These are phyloP conservation scores for Callosobruchus maculatus DNA, from an alignment of 2,888 invertebrate species.

Conservation along the genomic window DNA sequence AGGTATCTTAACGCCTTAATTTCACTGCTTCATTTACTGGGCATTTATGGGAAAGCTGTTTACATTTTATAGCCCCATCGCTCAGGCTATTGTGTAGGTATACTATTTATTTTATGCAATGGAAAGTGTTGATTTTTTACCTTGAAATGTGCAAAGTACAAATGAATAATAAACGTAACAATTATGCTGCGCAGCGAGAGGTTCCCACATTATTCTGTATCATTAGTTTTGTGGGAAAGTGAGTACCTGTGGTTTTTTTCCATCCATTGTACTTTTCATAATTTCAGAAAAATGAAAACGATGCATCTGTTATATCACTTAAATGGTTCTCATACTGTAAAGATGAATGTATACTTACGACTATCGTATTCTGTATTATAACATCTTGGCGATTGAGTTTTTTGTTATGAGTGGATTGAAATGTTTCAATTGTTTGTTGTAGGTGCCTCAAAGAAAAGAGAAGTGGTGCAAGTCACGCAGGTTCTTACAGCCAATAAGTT, in stretches of 20 bases:
- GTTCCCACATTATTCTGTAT: not conserved
- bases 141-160: not conserved
- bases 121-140: not conserved
- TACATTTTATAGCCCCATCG: too few relatives aligned
- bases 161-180: not conserved
- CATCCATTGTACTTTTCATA: not conserved
- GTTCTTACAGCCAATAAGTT: conserved; percentile 43
- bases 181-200: not conserved
- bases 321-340: not conserved
- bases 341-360: not conserved
- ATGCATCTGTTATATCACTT: not conserved
- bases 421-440: conserved; percentile 24
- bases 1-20: too few relatives aligned
- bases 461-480: conserved; percentile 43
- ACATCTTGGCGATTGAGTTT: not conserved
- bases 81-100: too few relatives aligned
- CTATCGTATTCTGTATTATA: not conserved
- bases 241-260: not conserved
- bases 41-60: too few relatives aligned
- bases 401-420: not conserved
- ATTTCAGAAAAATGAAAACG: not conserved
- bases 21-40: too few relatives aligned
- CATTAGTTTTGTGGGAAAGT: not conserved
- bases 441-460: conserved; percentile 41
- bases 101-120: too few relatives aligned